These are phyloP conservation scores for Ciconia boyciana DNA, from an alignment of 2,113 vertebrate genomes.

Conservation along the genomic window DNA sequence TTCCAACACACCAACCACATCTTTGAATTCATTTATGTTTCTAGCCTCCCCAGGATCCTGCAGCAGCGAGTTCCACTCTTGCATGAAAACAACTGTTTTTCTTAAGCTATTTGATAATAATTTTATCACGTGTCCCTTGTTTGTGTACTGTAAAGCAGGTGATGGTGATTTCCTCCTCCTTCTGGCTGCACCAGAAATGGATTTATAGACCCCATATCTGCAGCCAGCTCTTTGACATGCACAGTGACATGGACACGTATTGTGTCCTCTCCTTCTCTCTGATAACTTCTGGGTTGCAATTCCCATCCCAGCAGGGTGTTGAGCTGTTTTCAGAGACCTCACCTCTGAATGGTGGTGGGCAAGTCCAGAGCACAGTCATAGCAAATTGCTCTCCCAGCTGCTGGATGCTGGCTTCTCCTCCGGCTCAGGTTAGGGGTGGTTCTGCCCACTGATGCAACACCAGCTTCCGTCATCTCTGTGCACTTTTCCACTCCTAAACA, in stretches of 20 bases:
- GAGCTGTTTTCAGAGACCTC: neutral
- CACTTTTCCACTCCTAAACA: neutral
- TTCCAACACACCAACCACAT: neutral
- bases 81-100: neutral
- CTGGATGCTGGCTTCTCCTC: too few species aligned
- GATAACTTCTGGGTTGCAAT: neutral
- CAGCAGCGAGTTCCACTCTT: neutral
- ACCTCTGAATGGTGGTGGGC: neutral
- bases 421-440: neutral
- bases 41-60: neutral
- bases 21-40: neutral
- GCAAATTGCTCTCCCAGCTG: neutral
- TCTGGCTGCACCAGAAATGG: neutral
- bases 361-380: neutral
- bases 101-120: neutral
- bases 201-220: neutral
- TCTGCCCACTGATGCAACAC: neutral
- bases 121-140: neutral
- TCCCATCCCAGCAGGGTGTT: neutral
- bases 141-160: neutral
- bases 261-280: neutral
- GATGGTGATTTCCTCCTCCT: neutral
- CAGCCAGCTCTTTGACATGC: neutral
- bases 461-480: neutral
- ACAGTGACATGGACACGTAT: fast-evolving